A percentile compares a stretch with the other conserved stretches of the same genome.
Evolutionary conservation across 2,113 vertebrate genomes (phyloP).

Genomic region (Saimiri boliviensis): DNA sequence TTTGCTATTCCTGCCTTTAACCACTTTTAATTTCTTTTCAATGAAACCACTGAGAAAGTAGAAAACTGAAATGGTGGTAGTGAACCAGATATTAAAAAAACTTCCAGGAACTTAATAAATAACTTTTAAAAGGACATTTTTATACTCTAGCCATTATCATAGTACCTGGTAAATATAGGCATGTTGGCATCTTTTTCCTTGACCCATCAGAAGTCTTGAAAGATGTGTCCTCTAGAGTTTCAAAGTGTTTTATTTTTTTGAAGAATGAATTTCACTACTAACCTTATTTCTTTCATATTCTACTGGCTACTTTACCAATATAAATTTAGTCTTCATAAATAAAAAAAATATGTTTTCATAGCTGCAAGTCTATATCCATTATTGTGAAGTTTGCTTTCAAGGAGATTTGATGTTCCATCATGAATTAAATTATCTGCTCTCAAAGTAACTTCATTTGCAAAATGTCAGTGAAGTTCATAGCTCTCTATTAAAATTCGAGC

Average conservation of each 20-base stretch:
- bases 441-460: slow-evolving; percentile 57
- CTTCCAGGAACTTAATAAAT: slow-evolving; percentile 39
- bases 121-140: slow-evolving; percentile 18
- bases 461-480: slow-evolving; percentile 35
- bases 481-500: slow-evolving; percentile 90
- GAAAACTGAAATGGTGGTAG: slow-evolving; percentile 18
- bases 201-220: slow-evolving; percentile 11
- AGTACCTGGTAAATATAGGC: neutral
- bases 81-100: neutral
- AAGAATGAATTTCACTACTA: slow-evolving; percentile 4
- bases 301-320: slow-evolving; percentile 26
- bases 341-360: slow-evolving; percentile 37
- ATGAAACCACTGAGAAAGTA: slow-evolving; percentile 15
- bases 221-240: slow-evolving; percentile 1
- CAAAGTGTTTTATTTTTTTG: neutral
- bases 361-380: slow-evolving; percentile 42
- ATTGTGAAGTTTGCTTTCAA: slow-evolving; percentile 47
- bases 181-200: slow-evolving; percentile 25
- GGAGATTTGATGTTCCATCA: slow-evolving; percentile 25
- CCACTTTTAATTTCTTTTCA: slow-evolving; percentile 40
- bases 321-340: slow-evolving; percentile 52
- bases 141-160: neutral
- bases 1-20: neutral
- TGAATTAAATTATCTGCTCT: slow-evolving; percentile 35
- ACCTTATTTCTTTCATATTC: slow-evolving; percentile 14